Evolutionary conservation across 2,888 invertebrate species (phyloP).

Genomic region (Celastrina argiolus): DNA sequence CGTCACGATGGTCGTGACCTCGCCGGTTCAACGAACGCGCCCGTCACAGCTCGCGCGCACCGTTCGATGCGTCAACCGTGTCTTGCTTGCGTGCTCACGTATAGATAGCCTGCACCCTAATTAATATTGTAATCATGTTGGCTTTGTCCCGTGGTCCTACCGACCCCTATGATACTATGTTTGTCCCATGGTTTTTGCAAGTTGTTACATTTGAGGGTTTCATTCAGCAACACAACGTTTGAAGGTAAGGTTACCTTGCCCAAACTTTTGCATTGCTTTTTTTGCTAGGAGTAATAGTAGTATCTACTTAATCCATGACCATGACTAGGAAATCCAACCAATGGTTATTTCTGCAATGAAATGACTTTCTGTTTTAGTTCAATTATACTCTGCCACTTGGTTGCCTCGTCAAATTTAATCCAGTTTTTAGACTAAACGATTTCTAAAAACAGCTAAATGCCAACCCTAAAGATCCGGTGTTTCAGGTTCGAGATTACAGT

Average conservation of each 20-base stretch:
- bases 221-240: background rate
- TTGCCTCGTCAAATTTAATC: background rate
- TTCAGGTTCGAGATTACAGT: background rate
- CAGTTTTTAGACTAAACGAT: background rate
- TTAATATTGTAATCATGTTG: conserved; percentile 9
- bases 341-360: background rate
- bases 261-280: background rate
- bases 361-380: background rate
- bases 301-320: background rate
- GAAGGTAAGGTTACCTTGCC: background rate
- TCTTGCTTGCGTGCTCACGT: conserved; percentile 36
- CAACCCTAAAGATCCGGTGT: background rate
- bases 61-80: conserved; percentile 59
- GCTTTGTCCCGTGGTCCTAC: background rate
- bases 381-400: background rate
- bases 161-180: background rate
- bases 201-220: background rate
- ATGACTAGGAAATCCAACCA: background rate
- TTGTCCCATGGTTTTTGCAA: background rate
- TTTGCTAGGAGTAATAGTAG: no score
- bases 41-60: conserved; percentile 56
- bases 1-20: conserved; percentile 73
- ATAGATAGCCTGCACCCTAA: conserved; percentile 26
- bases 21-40: conserved; percentile 73
- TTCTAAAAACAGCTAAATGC: background rate